Evolutionary conservation across 2,113 vertebrate genomes (phyloP).

Genomic region (Pseudorectes ferrugineus): DNA sequence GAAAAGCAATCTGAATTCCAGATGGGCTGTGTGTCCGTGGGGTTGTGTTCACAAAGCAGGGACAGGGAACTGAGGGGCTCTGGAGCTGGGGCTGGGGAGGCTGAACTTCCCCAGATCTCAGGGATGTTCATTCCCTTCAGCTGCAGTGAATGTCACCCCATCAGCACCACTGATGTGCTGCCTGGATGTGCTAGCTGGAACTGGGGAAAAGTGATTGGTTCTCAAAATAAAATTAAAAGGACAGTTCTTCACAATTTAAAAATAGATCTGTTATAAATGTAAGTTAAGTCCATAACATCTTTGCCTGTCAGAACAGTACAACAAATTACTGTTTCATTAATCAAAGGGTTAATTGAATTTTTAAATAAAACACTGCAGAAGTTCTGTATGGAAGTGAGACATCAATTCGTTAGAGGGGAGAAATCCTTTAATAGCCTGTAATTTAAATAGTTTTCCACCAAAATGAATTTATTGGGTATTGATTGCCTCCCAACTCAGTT

Average conservation of each 20-base stretch:
- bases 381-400: slow-evolving; percentile 27
- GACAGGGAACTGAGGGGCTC: background rate
- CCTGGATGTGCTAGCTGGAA: background rate
- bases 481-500: slow-evolving; percentile 49
- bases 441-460: slow-evolving; percentile 40
- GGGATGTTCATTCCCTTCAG: background rate
- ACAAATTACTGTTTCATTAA: slow-evolving; percentile 2
- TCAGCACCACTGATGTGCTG: background rate
- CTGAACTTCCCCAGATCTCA: background rate
- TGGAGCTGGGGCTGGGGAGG: background rate
- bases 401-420: slow-evolving; percentile 14
- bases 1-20: background rate
- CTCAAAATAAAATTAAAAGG: background rate
- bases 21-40: background rate
- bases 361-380: slow-evolving; percentile 32
- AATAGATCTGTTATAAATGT: background rate
- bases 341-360: slow-evolving; percentile 50
- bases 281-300: background rate
- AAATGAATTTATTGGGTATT: slow-evolving; percentile 60
- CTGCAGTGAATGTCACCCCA: background rate
- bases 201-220: background rate
- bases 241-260: background rate
- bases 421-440: slow-evolving; percentile 62
- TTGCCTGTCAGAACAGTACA: background rate
- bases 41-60: background rate